Conservation (phyloP, 2,888 invertebrate species). For the Endotricha flammealis region DNA sequence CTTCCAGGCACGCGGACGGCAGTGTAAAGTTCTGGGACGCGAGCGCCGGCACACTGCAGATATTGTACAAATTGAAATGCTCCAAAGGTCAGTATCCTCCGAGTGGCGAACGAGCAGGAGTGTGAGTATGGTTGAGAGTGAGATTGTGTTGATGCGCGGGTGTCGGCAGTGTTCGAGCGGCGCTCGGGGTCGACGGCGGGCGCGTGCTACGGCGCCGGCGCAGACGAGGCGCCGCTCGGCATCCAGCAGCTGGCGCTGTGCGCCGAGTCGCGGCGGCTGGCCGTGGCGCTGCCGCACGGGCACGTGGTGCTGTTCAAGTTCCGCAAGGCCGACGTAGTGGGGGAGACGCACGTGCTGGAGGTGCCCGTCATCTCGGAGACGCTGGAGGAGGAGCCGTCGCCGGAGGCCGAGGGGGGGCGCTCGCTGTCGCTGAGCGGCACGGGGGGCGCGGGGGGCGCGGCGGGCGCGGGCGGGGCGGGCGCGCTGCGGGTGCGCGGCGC, state of each 20-base stretch:
- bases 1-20: slow-evolving; percentile 96
- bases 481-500: slow-evolving; percentile 58
- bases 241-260: slow-evolving; percentile 94
- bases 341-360: slow-evolving; percentile 91
- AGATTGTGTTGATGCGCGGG: too few relatives aligned
- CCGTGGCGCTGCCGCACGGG: slow-evolving; percentile 93
- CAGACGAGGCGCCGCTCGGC: slow-evolving; percentile 92
- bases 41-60: slow-evolving; percentile 96
- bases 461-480: slow-evolving; percentile 17
- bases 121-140: not conserved
- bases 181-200: slow-evolving; percentile 70
- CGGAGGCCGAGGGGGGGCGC: slow-evolving; percentile 84
- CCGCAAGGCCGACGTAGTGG: slow-evolving; percentile 91
- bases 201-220: slow-evolving; percentile 21
- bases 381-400: slow-evolving; percentile 89
- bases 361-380: slow-evolving; percentile 85
- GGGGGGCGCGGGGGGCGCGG: slow-evolving; percentile 35
- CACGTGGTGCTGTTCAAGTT: slow-evolving; percentile 98
- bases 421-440: slow-evolving; percentile 57
- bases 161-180: slow-evolving; percentile 55
- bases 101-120: not conserved
- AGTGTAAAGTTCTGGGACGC: slow-evolving; percentile 99
- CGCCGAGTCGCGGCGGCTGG: slow-evolving; percentile 91
- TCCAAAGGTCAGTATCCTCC: slow-evolving; percentile 84
- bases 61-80: slow-evolving; percentile 98